Evolutionary conservation across 64 coral and sea anemone species (phyloP).

Genomic region (Porites lutea): DNA sequence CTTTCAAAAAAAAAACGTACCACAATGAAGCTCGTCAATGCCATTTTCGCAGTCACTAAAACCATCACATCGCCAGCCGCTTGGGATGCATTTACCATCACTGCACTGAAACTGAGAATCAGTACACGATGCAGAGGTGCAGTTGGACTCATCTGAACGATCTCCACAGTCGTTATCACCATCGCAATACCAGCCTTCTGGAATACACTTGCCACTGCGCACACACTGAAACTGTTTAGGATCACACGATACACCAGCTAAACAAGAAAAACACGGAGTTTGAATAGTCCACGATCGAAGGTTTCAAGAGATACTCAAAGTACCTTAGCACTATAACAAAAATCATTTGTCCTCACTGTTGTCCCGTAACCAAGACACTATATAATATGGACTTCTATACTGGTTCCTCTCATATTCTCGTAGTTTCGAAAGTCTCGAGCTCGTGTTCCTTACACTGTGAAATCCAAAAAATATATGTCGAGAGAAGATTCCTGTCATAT

Average conservation of each 20-base stretch:
- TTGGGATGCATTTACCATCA: constrained; percentile 71
- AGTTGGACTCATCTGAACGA: constrained; percentile 71
- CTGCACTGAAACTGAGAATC: constrained; percentile 67
- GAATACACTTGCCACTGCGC: constrained; percentile 77
- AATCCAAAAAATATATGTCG: too few species aligned
- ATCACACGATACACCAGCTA: constrained; percentile 62
- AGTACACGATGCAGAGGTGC: constrained; percentile 30
- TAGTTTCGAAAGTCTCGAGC: too few species aligned
- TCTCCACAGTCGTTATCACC: constrained; percentile 78
- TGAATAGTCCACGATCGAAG: neutral
- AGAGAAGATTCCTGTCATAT: too few species aligned
- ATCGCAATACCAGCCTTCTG: constrained; percentile 79
- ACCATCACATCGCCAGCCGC: constrained; percentile 80
- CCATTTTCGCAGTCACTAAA: constrained; percentile 74
- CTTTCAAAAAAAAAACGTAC: constrained; percentile 19
- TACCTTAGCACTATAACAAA: too few species aligned
- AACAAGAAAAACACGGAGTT: neutral
- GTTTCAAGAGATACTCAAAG: too few species aligned
- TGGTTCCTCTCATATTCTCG: too few species aligned
- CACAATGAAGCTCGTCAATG: constrained; percentile 78
- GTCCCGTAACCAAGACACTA: too few species aligned
- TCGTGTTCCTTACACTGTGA: too few species aligned
- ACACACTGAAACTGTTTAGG: constrained; percentile 74
- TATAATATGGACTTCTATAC: too few species aligned
- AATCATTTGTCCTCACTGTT: too few species aligned